Evolutionary conservation across 2,113 vertebrate genomes (phyloP).

Genomic region (Etheostoma cragini): DNA sequence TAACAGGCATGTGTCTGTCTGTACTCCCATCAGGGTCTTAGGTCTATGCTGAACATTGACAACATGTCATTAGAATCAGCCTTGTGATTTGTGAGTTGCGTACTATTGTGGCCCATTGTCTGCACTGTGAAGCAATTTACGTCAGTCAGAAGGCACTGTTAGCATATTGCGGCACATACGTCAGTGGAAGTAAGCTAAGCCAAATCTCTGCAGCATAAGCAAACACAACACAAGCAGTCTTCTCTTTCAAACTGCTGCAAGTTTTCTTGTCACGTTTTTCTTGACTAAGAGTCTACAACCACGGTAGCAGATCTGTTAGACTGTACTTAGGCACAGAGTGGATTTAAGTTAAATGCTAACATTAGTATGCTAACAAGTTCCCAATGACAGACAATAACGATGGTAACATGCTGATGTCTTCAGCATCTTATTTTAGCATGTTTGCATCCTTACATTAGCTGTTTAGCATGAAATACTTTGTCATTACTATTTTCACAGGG

Average conservation of each 20-base stretch:
- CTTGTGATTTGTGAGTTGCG: not conserved
- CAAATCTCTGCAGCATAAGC: not conserved
- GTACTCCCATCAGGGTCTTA: slow-evolving; percentile 9
- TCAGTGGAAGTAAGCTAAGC: not conserved
- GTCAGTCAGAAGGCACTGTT: not conserved
- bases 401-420: not conserved
- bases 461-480: not conserved
- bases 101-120: not conserved
- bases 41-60: slow-evolving; percentile 10
- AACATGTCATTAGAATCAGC: not conserved
- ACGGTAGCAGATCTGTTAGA: not conserved
- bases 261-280: no score
- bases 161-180: not conserved
- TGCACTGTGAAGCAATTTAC: not conserved
- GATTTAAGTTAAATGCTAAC: not conserved
- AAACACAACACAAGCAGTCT: not conserved
- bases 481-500: not conserved
- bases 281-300: not conserved
- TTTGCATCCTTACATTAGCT: not conserved
- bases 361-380: not conserved
- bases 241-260: no score
- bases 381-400: not conserved
- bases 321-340: not conserved
- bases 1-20: not conserved
- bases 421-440: not conserved